These are phyloP conservation scores for Polydrusus pterygomalis DNA, from an alignment of 2,888 invertebrate genomes.

Conservation along the genomic window DNA sequence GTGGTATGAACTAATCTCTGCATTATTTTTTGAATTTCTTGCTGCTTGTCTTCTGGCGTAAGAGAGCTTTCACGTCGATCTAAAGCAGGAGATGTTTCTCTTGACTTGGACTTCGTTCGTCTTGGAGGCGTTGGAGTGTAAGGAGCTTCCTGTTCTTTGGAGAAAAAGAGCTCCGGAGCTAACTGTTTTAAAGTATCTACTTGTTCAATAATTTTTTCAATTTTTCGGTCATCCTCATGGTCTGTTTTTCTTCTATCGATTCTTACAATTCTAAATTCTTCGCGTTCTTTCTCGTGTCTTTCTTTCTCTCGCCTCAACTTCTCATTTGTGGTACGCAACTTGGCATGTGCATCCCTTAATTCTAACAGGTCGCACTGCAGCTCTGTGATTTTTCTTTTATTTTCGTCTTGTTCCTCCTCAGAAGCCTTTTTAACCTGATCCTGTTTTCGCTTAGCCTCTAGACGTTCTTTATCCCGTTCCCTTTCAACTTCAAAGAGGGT, in stretches of 20 bases:
- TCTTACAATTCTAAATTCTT: conserved; percentile 71
- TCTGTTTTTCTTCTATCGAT: conserved; percentile 73
- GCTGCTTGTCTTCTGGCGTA: conserved; percentile 68
- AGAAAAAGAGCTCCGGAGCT: conserved; percentile 80
- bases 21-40: conserved; percentile 72
- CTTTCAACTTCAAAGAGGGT: conserved; percentile 92
- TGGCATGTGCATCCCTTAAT: conserved; percentile 92
- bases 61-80: conserved; percentile 74
- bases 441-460: conserved; percentile 89
- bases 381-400: conserved; percentile 87
- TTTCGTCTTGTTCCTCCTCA: conserved; percentile 93
- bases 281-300: conserved; percentile 87
- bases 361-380: conserved; percentile 92
- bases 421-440: conserved; percentile 89
- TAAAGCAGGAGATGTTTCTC: conserved; percentile 80
- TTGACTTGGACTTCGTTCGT: conserved; percentile 81
- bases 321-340: conserved; percentile 92
- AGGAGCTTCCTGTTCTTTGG: conserved; percentile 72
- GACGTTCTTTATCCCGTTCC: conserved; percentile 90
- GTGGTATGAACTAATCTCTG: conserved; percentile 82
- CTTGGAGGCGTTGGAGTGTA: conserved; percentile 83
- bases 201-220: conserved; percentile 83
- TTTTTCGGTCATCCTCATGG: conserved; percentile 83
- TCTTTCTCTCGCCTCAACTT: conserved; percentile 92
- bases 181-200: conserved; percentile 84